A percentile compares a stretch with the other conserved stretches of the same genome.
Evolutionary conservation across 2,113 vertebrate species (phyloP).

Genomic region (Oryzias celebensis): DNA sequence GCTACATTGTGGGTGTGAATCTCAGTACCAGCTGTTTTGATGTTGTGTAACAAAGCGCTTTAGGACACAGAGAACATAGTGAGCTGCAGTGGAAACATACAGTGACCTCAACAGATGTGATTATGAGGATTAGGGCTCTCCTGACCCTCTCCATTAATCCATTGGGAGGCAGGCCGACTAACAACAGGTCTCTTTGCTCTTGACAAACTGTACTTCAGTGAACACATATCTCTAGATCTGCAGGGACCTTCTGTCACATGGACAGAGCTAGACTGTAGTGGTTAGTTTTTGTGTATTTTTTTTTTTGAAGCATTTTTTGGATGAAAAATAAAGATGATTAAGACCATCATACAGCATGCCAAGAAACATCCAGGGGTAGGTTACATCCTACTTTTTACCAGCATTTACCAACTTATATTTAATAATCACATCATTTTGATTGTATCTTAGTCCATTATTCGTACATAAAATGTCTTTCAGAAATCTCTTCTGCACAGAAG

Average conservation of each 20-base stretch:
- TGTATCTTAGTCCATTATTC: too few relatives aligned
- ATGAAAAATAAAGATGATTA: constrained; percentile 60
- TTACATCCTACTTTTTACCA: constrained; percentile 11
- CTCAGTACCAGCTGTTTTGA: constrained; percentile 16
- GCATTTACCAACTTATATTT: neutral
- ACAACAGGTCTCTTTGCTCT: constrained; percentile 45
- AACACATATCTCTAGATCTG: constrained; percentile 33
- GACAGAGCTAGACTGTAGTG: constrained; percentile 15
- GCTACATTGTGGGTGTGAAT: constrained; percentile 7
- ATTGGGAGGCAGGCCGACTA: constrained; percentile 20
- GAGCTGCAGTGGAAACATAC: constrained; percentile 51
- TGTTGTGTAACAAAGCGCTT: constrained; percentile 45
- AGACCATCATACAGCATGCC: constrained; percentile 54
- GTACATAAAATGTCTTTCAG: too few relatives aligned
- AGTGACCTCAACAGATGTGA: constrained; percentile 58
- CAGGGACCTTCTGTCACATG: constrained; percentile 12
- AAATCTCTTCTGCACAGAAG: too few relatives aligned
- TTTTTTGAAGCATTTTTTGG: constrained; percentile 9
- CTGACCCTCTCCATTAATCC: constrained; percentile 42
- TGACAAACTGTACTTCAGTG: constrained; percentile 17
- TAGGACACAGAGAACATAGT: constrained; percentile 31
- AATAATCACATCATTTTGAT: too few relatives aligned
- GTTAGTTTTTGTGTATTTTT: neutral
- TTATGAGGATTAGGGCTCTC: constrained; percentile 62
- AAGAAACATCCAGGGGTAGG: constrained; percentile 76